Conservation (phyloP, 2,888 invertebrate species). For the Trichopoda pennipes region DNA sequence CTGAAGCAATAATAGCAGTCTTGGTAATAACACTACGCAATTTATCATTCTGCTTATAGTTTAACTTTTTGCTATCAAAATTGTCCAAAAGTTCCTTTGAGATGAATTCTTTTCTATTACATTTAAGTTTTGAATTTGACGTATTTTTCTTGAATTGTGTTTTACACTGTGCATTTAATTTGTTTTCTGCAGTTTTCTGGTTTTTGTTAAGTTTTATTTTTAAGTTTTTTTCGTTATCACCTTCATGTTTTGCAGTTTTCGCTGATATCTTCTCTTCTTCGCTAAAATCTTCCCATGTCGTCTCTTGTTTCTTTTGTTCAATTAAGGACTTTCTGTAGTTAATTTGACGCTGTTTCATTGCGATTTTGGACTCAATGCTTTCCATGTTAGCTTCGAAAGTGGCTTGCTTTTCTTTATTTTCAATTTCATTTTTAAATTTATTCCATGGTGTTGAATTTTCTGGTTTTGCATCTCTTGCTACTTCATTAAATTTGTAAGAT, state of each 20-base stretch:
- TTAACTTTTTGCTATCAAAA: slow-evolving; percentile 71
- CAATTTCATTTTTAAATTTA: slow-evolving; percentile 74
- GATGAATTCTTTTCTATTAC: slow-evolving; percentile 33
- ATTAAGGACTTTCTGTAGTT: slow-evolving; percentile 75
- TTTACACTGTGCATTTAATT: slow-evolving; percentile 13
- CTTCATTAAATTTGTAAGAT: slow-evolving; percentile 58
- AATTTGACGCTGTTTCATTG: slow-evolving; percentile 73
- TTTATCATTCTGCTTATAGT: slow-evolving; percentile 71
- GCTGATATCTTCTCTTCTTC: slow-evolving; percentile 62
- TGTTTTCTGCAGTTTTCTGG: neutral
- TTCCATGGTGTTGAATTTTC: slow-evolving; percentile 76
- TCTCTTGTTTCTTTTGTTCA: slow-evolving; percentile 71
- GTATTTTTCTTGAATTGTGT: slow-evolving; percentile 12
- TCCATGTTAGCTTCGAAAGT: slow-evolving; percentile 64
- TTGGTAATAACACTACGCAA: slow-evolving; percentile 70
- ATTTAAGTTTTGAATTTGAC: neutral
- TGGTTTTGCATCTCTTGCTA: slow-evolving; percentile 46
- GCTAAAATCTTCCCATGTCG: slow-evolving; percentile 76
- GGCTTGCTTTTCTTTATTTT: slow-evolving; percentile 70
- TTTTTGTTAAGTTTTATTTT: neutral
- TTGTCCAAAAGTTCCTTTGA: slow-evolving; percentile 55
- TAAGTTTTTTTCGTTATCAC: neutral
- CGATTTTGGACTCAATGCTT: slow-evolving; percentile 69
- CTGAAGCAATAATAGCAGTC: slow-evolving; percentile 20
- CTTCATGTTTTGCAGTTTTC: neutral